Percentiles rank a stretch among this genome's conserved stretches.
These are phyloP conservation scores for Elgaria multicarinata DNA, from an alignment of 2,113 vertebrate genomes.

Conservation along the genomic window DNA sequence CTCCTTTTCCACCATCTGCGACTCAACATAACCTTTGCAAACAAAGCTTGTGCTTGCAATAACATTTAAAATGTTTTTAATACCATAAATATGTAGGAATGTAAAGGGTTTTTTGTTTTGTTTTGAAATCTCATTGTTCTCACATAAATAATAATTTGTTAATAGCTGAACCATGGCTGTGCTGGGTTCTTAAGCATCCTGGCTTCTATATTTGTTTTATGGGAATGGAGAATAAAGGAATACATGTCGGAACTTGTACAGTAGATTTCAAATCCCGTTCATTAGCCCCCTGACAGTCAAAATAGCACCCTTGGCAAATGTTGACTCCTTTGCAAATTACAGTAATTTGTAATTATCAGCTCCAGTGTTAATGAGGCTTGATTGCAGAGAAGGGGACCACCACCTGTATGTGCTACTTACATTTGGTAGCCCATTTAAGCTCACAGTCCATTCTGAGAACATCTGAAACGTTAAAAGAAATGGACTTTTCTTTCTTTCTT, in stretches of 20 bases:
- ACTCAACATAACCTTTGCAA: not conserved
- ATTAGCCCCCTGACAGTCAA: slow-evolving; percentile 58
- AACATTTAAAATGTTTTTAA: not conserved
- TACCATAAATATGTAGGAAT: not conserved
- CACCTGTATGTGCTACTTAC: slow-evolving; percentile 60
- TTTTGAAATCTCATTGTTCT: not conserved
- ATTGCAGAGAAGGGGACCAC: slow-evolving; percentile 63
- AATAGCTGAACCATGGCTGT: not conserved
- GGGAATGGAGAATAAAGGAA: slow-evolving; percentile 32
- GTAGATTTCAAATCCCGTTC: slow-evolving; percentile 37
- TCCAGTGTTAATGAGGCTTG: slow-evolving; percentile 69
- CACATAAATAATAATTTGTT: slow-evolving; percentile 16
- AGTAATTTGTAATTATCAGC: slow-evolving; percentile 72
- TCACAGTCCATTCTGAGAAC: slow-evolving; percentile 50
- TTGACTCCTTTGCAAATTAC: slow-evolving; percentile 65
- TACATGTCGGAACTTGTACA: slow-evolving; percentile 24
- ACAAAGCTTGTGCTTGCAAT: not conserved
- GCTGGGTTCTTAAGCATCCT: not conserved
- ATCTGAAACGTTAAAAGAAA: slow-evolving; percentile 56
- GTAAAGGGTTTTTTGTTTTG: not conserved
- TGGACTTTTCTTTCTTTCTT: slow-evolving; percentile 33
- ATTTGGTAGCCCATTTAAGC: slow-evolving; percentile 41
- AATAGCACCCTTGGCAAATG: slow-evolving; percentile 67
- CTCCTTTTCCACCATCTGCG: not conserved
- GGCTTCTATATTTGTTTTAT: not conserved